Conservation (phyloP, 1,140 invertebrate species). For the Glomeris maerens region DNA sequence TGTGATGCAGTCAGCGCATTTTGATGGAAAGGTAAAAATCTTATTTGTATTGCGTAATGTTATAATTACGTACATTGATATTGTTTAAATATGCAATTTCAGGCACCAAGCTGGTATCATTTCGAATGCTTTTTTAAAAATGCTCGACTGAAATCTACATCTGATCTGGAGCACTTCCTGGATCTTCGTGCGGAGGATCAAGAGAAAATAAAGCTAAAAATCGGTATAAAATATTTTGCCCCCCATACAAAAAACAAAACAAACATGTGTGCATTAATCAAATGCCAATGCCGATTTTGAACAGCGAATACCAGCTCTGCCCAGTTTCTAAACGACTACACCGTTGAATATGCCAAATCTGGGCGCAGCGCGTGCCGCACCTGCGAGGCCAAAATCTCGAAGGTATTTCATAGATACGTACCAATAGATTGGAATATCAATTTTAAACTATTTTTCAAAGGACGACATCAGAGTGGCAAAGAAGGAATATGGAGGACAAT, state of each 20-base stretch:
- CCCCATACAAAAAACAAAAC: not conserved
- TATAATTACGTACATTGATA: conserved; percentile 4
- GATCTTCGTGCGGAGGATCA: conserved; percentile 74
- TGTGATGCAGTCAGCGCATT: conserved; percentile 55
- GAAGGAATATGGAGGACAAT: conserved; percentile 67
- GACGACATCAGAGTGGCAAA: conserved; percentile 66
- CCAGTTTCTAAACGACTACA: conserved; percentile 42
- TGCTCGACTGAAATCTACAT: conserved; percentile 51
- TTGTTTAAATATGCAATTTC: not conserved
- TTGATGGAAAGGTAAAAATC: conserved; percentile 64
- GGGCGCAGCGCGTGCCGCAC: conserved; percentile 60
- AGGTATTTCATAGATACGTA: conserved; percentile 37
- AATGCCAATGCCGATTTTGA: not conserved
- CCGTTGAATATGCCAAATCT: conserved; percentile 79
- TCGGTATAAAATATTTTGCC: conserved; percentile 49
- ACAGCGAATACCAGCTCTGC: not conserved
- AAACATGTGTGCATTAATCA: not conserved
- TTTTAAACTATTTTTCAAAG: conserved; percentile 36
- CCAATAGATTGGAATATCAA: too few species aligned
- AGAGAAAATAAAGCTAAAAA: conserved; percentile 54
- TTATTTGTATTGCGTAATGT: not conserved
- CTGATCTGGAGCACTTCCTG: conserved; percentile 74
- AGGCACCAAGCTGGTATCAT: conserved; percentile 69
- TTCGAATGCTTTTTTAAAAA: conserved; percentile 74
- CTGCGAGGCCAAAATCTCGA: conserved; percentile 75